Evolutionary conservation across 2,797 vertebrate genomes (phyloP), one percentile per base, ranked within the genome.

Genomic region (Petrocephalus schoutedeni): DNA sequence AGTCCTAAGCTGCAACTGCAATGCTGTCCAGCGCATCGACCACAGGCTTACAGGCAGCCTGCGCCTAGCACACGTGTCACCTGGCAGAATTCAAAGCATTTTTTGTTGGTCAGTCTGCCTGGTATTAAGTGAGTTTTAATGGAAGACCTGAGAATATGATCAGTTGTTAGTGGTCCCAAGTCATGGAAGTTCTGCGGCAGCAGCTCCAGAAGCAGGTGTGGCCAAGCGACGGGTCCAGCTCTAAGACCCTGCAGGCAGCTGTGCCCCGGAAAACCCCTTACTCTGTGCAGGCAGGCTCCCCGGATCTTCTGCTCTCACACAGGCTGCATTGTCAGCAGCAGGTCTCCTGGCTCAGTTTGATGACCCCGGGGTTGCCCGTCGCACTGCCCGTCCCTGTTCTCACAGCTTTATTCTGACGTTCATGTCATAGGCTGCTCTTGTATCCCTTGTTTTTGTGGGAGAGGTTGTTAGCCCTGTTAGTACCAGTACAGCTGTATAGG

Each of bases 231-330:
- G 56, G 83, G 57, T 87, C 84, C 14, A 54, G 23, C 16, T 86
- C 10, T 14, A 36, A 12, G 10, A 7, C 88, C 87, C 87, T 89
- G 88, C 83, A 89, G 88, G 28, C 85, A 89, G 88, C 85, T 87
- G 88, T 49, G 41, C 85, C 61, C 56, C 71, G 67, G 57, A 80
- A 87, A 54, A 32, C 80, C 87, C 87, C 87, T 87, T 86, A 86
- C 87, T 88, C 61, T 71, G 54, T 41, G 59, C 82, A 89, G 89
- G 67, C n/a, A 84, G 85, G 86, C 59, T 57, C 77, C 54, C 32
- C 2, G 21, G 41, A 58, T 61, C 19, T 86, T 45, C 2, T 4
- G 41, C 84, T 19, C 54, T 32, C 77, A 87, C 57, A 53, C 59
- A 87, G 51, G 59, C 77, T 67, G 83, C 82, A 88, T 89, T 86